These are phyloP conservation scores for Octodonta nipae DNA, from an alignment of 2,888 invertebrate genomes.

Conservation along the genomic window DNA sequence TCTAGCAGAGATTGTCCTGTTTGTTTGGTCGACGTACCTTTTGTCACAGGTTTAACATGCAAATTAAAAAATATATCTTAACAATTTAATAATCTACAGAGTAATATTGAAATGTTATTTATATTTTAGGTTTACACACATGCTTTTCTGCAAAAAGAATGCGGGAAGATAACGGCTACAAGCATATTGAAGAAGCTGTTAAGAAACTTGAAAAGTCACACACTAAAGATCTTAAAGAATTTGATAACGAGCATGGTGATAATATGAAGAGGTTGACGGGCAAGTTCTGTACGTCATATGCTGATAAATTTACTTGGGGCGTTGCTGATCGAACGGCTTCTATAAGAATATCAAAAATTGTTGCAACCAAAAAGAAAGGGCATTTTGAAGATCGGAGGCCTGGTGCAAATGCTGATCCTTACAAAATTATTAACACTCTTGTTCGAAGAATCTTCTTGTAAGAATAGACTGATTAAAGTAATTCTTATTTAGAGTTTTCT, in stretches of 20 bases:
- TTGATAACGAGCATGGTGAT: constrained; percentile 84
- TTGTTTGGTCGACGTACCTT: no score
- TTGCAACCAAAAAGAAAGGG: constrained; percentile 78
- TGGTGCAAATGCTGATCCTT: constrained; percentile 82
- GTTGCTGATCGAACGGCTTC: constrained; percentile 86
- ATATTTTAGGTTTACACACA: constrained; percentile 50
- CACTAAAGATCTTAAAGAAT: constrained; percentile 37
- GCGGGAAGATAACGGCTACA: constrained; percentile 52
- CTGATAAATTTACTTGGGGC: constrained; percentile 76
- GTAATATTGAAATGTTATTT: not conserved
- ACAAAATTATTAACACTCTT: constrained; percentile 65
- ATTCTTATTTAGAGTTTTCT: no score
- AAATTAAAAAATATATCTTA: no score
- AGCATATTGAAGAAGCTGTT: constrained; percentile 74
- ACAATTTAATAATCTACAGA: no score
- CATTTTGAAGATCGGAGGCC: constrained; percentile 89
- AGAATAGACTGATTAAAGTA: no score
- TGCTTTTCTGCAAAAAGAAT: constrained; percentile 81
- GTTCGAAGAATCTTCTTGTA: constrained; percentile 42
- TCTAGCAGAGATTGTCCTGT: no score
- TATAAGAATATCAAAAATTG: constrained; percentile 79
- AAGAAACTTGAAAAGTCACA: constrained; percentile 83
- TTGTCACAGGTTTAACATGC: no score
- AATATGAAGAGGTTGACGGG: constrained; percentile 89
- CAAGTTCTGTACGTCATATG: constrained; percentile 84